Base-by-base conservation (phyloP, 2,113 vertebrate genomes). In the Arizona elegans region DNA sequence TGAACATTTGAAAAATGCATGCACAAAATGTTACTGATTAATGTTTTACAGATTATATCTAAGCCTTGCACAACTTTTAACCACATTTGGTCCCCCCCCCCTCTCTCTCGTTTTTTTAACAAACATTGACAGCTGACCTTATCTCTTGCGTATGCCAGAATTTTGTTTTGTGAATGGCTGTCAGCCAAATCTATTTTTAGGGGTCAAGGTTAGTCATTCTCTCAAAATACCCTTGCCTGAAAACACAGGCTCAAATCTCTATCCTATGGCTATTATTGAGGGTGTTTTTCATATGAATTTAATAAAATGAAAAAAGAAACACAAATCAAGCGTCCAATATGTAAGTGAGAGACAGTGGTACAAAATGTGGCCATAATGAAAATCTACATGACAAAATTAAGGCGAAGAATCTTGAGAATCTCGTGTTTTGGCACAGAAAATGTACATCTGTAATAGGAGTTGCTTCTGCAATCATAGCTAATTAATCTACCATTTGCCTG, bases 121-220 rank as follows among this genome's bases (percentile, higher is more conserved):
- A 95, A 89, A 90, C 94, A 81, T 17, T 5, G 54, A 24, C 65
- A 92, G 90, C 81, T 90, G 70, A 93, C 89, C n/a, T 90, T 95
- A 93, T 95, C 86, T 96, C 95, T 89, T 93, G 86, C 24, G 29
- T 65, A 85, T 87, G 70, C 54, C 92, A 58, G 29, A 89, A 91
- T 94, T 54, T 75, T 92, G 33, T 87, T 95, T 89, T 93, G 89
- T 92, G 81, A 56, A 96, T 91, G 95, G 70, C 90, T 90, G 75
- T 94, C 94, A 92, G 65, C 24, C 81, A 93, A 96, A 97, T 91
- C 94, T 96, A 96, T 96, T 97, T 97, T 96, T 95, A 94, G 95
- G 90, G 92, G 88, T 8, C 87, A 24, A 92, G 87, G 94, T 95
- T 94, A 96, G 94, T 94, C 55, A 93, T 92, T 95, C 93, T 92